phyloP scores from a whole-genome alignment of 2,113 vertebrate species.

The Fulica atra region DNA sequence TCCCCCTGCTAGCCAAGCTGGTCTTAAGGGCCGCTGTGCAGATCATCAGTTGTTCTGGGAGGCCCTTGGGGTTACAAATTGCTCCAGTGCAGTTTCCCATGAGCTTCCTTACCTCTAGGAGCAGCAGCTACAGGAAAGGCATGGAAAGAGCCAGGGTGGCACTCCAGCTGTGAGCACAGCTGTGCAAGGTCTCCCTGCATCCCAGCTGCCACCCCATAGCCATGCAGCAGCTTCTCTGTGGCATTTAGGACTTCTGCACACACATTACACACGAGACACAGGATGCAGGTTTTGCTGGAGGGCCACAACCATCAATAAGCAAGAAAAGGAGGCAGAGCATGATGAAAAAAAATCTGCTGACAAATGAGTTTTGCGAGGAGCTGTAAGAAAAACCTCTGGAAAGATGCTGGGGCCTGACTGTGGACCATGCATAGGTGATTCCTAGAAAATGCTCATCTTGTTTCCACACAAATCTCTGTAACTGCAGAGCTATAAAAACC shows the following conservation, averaged over 20 bases:
- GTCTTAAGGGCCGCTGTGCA: neutral
- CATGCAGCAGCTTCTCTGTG: neutral
- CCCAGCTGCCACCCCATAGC: neutral
- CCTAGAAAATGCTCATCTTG: fast-evolving
- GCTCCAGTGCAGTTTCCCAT: neutral
- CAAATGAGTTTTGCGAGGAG: neutral
- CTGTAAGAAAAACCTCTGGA: neutral
- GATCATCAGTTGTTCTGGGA: neutral
- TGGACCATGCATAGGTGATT: neutral
- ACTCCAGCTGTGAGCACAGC: neutral
- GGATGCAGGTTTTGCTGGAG: neutral
- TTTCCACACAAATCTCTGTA: neutral
- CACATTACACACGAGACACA: fast-evolving
- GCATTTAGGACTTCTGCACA: neutral
- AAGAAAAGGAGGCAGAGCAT: neutral
- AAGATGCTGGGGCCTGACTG: neutral
- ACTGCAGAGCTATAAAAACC: neutral
- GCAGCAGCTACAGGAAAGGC: neutral
- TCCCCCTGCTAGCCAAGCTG: neutral
- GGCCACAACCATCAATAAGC: neutral
- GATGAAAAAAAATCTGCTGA: neutral
- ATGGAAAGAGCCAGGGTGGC: neutral
- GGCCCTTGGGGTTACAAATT: neutral
- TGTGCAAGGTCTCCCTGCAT: neutral
- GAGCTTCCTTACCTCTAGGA: neutral